phyloP scores from a whole-genome alignment of 2,113 vertebrate species.

The Ursus arctos region DNA sequence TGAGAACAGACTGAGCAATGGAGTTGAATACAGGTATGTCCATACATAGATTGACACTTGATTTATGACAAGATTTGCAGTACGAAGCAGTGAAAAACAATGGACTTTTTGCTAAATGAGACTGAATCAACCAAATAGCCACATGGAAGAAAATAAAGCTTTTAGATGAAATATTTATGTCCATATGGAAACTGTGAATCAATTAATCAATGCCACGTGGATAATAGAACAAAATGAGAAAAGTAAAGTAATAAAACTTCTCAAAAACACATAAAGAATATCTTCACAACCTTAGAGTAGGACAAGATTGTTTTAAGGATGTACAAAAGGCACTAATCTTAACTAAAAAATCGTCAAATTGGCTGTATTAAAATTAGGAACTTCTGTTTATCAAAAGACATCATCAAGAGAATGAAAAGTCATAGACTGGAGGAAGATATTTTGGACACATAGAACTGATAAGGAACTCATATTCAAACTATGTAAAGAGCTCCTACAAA shows the following conservation, averaged over 20 bases:
- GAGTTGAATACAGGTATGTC: neutral
- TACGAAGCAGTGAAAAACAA: neutral
- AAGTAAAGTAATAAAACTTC: neutral
- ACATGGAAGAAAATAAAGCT: constrained; percentile 2
- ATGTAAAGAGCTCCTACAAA: neutral
- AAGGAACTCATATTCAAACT: neutral
- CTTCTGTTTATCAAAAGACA: neutral
- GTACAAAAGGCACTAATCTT: neutral
- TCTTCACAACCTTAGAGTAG: neutral
- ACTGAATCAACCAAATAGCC: neutral
- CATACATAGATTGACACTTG: neutral
- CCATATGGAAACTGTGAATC: neutral
- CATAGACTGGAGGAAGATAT: neutral
- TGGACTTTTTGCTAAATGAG: neutral
- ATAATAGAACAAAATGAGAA: neutral
- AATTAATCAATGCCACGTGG: constrained; percentile 8
- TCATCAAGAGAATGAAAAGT: neutral
- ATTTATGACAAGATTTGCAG: neutral
- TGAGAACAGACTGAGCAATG: neutral
- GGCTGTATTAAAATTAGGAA: neutral
- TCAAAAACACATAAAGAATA: neutral
- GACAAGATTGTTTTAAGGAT: neutral
- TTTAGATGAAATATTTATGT: constrained; percentile 39
- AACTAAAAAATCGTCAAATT: neutral
- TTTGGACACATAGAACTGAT: neutral